These are phyloP conservation scores for Siderastrea radians DNA, from an alignment of 92 coral and sea anemone species.

Conservation along the genomic window DNA sequence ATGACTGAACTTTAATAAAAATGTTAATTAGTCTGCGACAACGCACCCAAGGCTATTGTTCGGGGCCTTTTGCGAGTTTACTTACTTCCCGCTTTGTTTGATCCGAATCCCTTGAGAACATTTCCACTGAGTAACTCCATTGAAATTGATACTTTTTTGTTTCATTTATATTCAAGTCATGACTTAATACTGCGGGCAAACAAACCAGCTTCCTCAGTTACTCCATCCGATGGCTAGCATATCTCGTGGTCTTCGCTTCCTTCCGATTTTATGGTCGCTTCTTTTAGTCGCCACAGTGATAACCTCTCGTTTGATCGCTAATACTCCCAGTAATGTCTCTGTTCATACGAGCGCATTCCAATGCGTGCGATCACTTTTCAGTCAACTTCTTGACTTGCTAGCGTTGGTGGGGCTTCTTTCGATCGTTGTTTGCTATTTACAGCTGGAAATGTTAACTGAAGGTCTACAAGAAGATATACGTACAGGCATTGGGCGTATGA, in stretches of 20 bases:
- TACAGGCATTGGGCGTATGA: constrained; percentile 48
- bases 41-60: too few species aligned
- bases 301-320: neutral
- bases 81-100: neutral
- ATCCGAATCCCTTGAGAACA: neutral
- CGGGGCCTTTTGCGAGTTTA: too few species aligned
- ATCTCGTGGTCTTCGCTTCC: constrained; percentile 74
- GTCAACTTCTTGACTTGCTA: constrained; percentile 9
- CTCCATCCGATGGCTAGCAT: constrained; percentile 11
- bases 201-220: neutral
- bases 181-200: neutral
- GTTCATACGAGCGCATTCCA: neutral
- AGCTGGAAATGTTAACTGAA: constrained; percentile 55
- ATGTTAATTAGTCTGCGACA: too few species aligned
- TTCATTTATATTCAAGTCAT: neutral
- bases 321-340: neutral
- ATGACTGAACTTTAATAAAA: too few species aligned
- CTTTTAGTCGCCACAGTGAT: constrained; percentile 7
- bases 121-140: neutral
- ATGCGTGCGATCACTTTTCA: neutral
- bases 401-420: constrained; percentile 4
- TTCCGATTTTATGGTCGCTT: constrained; percentile 81
- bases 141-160: neutral
- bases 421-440: constrained; percentile 67
- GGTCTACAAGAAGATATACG: constrained; percentile 27